A percentile compares a stretch with the other conserved stretches of the same genome.
Evolutionary conservation across 1,140 invertebrate species (phyloP).

Genomic region (Homarus americanus): DNA sequence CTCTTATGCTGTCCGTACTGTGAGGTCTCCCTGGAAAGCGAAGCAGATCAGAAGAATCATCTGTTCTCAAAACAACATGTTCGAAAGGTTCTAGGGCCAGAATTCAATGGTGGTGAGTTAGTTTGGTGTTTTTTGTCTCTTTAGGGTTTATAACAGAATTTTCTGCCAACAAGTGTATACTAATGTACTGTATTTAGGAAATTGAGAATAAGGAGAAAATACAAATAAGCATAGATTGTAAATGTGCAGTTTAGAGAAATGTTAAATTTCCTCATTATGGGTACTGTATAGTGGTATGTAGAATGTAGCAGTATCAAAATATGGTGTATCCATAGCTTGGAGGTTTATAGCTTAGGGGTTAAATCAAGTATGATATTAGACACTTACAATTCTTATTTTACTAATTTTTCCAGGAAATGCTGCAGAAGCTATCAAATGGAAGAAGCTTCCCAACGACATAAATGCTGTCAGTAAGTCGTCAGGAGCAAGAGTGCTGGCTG

Average conservation of each 20-base stretch:
- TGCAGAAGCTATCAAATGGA: constrained; percentile 52
- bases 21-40: constrained; percentile 20
- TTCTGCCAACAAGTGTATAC: no score
- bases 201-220: no score
- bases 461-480: constrained; percentile 45
- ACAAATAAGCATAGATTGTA: no score
- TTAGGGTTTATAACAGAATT: no score
- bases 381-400: not conserved
- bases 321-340: not conserved
- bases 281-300: not conserved
- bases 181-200: no score
- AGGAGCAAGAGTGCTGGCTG: constrained; percentile 28
- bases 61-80: constrained; percentile 36
- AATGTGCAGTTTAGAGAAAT: no score
- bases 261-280: no score
- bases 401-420: not conserved
- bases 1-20: constrained; percentile 33
- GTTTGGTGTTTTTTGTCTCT: not conserved
- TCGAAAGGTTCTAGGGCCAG: constrained; percentile 23
- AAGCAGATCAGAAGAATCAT: constrained; percentile 45
- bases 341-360: not conserved
- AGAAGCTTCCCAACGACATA: constrained; percentile 29
- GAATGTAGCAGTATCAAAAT: not conserved
- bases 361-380: not conserved
- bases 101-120: constrained; percentile 28